phyloP scores from a whole-genome alignment of 2,888 invertebrate species.

The Embidobia sp. region DNA sequence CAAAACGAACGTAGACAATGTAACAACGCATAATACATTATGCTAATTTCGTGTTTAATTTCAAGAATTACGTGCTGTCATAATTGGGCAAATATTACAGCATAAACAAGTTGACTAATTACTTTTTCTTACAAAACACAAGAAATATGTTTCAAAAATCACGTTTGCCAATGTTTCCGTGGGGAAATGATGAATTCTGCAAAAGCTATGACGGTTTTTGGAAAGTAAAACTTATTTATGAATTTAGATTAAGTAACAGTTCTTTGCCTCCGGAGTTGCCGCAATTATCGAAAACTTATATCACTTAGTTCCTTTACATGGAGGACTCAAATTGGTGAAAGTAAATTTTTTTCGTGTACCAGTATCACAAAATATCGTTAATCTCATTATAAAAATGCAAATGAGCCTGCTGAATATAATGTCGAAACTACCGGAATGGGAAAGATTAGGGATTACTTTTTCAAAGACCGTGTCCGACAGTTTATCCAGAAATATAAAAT shows the following conservation, averaged over 20 bases:
- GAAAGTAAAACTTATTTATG: constrained; percentile 49
- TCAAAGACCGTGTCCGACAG: background rate
- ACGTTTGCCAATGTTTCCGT: background rate
- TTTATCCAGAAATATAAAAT: background rate
- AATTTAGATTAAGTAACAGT: constrained; percentile 52
- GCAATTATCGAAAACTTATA: constrained; percentile 51
- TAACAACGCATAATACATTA: too few species aligned
- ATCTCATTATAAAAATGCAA: constrained; percentile 44
- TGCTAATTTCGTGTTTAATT: too few species aligned
- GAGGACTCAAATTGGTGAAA: constrained; percentile 46
- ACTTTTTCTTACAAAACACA: too few species aligned
- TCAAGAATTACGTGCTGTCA: too few species aligned
- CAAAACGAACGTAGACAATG: too few species aligned
- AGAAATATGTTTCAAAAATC: too few species aligned
- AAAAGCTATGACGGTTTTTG: constrained; percentile 21
- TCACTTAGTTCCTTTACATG: constrained; percentile 35
- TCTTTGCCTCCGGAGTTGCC: constrained; percentile 28
- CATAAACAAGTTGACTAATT: too few species aligned
- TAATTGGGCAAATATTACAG: too few species aligned
- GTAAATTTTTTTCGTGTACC: constrained; percentile 28
- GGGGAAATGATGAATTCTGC: constrained; percentile 16
- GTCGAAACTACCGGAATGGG: background rate
- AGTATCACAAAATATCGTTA: constrained; percentile 36
- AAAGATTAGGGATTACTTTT: constrained; percentile 33
- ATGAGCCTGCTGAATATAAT: constrained; percentile 15